Evolutionary conservation across 2,113 vertebrate species (phyloP), one percentile per base, ranked within the genome.

Genomic region (Clarias magur): DNA sequence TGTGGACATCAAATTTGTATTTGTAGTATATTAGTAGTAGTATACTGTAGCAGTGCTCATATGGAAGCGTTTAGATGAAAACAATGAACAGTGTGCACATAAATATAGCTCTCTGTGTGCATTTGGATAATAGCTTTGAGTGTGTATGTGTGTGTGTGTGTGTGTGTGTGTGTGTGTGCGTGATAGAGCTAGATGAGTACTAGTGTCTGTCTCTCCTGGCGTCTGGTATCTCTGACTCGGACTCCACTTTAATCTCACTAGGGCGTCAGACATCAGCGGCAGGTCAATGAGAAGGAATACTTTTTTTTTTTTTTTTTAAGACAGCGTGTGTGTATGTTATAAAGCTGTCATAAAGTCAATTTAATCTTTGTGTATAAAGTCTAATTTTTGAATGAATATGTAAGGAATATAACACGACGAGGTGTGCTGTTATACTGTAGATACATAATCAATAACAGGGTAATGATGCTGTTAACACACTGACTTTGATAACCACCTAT

Each of bases 181-280:
- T 88, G 81, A 34, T 38, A 76, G 80, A 57, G 67, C 56, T 82
- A 27, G 60, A 11, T 82, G 80, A 83, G 62, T 27, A 83, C 62
- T 54, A 65, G 42, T 54, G 80, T 73, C 59, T 82, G 72, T 75
- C 30, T 87, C 17, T 68, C 54, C 38, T 88, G 70, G 86, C 80
- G 25, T 63, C 67, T 60, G 57, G 60, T 59, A n/a, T 65, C 75
- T 85, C 56, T 80, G 84, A 17, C 78, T 80, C 78, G 9, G 19
- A 30, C 59, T 76, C 25, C 11, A 4, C 27, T 83, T 79, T 27
- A 68, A 65, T 70, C n/a, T 79, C 30, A 38, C 73, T 59, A 38
- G 63, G 62, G 23, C 23, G 56, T 80, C 65, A 67, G 63, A 70
- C 73, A 73, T 59, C n/a, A n/a, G 56, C 23, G 12, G 68, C 70